These are phyloP conservation scores for Nineta flava DNA, from an alignment of 2,888 invertebrate genomes.

Conservation along the genomic window DNA sequence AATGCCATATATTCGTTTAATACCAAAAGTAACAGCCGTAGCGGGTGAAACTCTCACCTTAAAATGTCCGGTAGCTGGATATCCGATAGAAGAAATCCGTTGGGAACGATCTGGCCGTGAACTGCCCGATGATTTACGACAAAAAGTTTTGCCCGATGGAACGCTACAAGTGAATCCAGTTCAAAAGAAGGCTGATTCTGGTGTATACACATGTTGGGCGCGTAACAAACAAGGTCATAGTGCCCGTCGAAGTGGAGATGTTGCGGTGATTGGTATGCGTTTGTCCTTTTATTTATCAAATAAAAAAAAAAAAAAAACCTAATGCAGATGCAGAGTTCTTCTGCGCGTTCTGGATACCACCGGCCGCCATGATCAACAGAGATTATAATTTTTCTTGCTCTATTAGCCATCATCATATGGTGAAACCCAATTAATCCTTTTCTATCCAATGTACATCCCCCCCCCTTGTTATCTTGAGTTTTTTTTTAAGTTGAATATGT, in stretches of 20 bases:
- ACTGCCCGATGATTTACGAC: slow-evolving; percentile 63
- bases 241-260: slow-evolving; percentile 55
- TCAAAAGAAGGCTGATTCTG: slow-evolving; percentile 57
- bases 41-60: slow-evolving; percentile 58
- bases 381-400: slow-evolving; percentile 1
- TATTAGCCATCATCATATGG: slow-evolving; percentile 3
- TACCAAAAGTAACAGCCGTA: slow-evolving; percentile 67
- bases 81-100: slow-evolving; percentile 62
- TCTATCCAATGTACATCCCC: background rate
- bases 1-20: slow-evolving; percentile 60
- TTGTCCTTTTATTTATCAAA: slow-evolving; percentile 6
- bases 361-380: slow-evolving; percentile 4
- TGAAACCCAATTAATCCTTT: slow-evolving; percentile 3
- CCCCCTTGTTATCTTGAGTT: too few species aligned
- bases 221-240: slow-evolving; percentile 62
- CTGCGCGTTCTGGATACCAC: slow-evolving; percentile 1
- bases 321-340: background rate
- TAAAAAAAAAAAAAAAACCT: background rate
- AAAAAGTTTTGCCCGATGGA: slow-evolving; percentile 57
- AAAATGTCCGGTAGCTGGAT: slow-evolving; percentile 69
- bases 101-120: slow-evolving; percentile 63
- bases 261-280: slow-evolving; percentile 58
- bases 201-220: slow-evolving; percentile 67
- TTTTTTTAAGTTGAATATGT: too few species aligned
- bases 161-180: slow-evolving; percentile 59